A percentile compares a stretch with the other conserved stretches of the same genome.
Evolutionary conservation across 1,140 invertebrate genomes (phyloP).

Genomic region (Cyphomyrmex costatus): DNA sequence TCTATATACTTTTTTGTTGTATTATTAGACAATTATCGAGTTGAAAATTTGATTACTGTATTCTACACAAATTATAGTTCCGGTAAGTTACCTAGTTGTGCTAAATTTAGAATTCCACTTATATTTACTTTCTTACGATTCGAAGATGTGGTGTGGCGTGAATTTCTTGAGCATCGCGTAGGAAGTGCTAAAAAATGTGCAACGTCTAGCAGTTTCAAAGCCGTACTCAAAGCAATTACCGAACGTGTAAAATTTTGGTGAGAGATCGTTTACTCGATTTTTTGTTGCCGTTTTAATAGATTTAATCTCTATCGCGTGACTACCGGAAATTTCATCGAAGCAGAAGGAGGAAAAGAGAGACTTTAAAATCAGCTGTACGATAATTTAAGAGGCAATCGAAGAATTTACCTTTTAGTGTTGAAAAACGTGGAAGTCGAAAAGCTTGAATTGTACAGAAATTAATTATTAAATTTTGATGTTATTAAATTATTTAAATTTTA

Average conservation of each 20-base stretch:
- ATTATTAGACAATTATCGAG: not conserved
- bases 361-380: conserved; percentile 31
- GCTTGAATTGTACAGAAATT: not conserved
- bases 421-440: not conserved
- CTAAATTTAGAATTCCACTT: conserved; percentile 41
- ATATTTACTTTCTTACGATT: conserved; percentile 30
- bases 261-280: conserved; percentile 28
- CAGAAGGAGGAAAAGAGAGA: not conserved
- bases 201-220: not conserved
- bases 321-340: conserved; percentile 50
- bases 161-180: conserved; percentile 2
- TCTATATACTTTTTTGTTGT: not conserved
- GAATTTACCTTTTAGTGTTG: not conserved
- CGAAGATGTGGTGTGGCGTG: conserved; percentile 3
- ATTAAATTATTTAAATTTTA: conserved; percentile 15
- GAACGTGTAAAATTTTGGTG: conserved; percentile 8
- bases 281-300: conserved; percentile 17
- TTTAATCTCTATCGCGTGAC: conserved; percentile 67
- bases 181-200: conserved; percentile 15
- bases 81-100: not conserved
- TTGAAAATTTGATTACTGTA: conserved; percentile 19
- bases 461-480: not conserved
- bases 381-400: not conserved
- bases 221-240: conserved; percentile 39
- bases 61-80: not conserved